Evolutionary conservation across 2,888 invertebrate genomes (phyloP).

Genomic region (Drosophila meridiana): DNA sequence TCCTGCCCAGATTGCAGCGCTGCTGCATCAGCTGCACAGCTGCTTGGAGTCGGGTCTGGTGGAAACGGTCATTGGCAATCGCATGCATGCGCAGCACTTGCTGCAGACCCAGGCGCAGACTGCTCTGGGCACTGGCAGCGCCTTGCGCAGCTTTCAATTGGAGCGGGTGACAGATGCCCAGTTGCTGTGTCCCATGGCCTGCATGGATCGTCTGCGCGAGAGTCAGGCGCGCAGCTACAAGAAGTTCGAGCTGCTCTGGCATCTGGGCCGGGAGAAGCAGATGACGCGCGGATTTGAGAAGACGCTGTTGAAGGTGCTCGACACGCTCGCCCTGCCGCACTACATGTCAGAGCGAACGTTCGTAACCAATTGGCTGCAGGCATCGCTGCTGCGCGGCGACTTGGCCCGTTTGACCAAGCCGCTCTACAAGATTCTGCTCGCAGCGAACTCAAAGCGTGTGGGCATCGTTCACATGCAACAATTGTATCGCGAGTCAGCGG

Average conservation of each 20-base stretch:
- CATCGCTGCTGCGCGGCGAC: constrained; percentile 91
- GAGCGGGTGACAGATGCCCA: constrained; percentile 83
- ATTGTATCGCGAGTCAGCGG: constrained; percentile 86
- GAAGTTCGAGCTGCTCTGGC: constrained; percentile 88
- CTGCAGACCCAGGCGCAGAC: constrained; percentile 69
- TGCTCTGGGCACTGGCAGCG: constrained; percentile 16
- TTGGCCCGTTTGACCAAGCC: constrained; percentile 92
- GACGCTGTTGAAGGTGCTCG: constrained; percentile 89
- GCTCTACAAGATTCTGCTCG: constrained; percentile 90
- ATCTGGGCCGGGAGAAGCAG: constrained; percentile 89
- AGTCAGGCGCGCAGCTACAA: constrained; percentile 84
- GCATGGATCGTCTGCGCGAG: constrained; percentile 79
- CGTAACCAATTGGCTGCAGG: constrained; percentile 91
- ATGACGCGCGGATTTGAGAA: constrained; percentile 86
- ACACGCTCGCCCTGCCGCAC: constrained; percentile 82
- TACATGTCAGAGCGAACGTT: constrained; percentile 85
- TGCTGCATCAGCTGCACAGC: constrained; percentile 92
- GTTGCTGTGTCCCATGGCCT: constrained; percentile 81
- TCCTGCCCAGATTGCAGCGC: constrained; percentile 86
- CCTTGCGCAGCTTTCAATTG: constrained; percentile 79
- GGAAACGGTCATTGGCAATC: constrained; percentile 89
- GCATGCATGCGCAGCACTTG: constrained; percentile 83
- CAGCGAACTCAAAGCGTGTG: constrained; percentile 92
- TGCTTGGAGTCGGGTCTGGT: constrained; percentile 88
- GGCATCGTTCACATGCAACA: constrained; percentile 91